Evolutionary conservation across 2,888 invertebrate genomes (phyloP).

Genomic region (Deroplatys truncata): DNA sequence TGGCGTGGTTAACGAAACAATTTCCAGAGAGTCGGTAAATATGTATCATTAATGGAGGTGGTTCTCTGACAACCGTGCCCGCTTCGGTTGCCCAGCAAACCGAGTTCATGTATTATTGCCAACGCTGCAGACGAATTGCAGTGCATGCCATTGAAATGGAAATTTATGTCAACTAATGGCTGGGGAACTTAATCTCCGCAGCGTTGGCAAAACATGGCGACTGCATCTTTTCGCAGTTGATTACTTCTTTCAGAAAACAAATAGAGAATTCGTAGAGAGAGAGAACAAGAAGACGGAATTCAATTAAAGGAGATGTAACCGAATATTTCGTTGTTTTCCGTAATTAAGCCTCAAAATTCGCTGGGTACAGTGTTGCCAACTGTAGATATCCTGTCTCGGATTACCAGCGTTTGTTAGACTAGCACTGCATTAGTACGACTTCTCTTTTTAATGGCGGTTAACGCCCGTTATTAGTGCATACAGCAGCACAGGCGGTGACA

Average conservation of each 20-base stretch:
- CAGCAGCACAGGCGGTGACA: too few relatives aligned
- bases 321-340: neutral
- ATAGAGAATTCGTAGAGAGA: neutral
- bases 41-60: neutral
- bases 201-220: neutral
- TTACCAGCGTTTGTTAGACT: neutral
- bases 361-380: neutral
- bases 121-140: neutral
- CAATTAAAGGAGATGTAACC: neutral
- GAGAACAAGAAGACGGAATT: neutral
- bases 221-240: neutral
- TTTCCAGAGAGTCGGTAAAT: neutral
- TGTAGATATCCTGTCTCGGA: neutral
- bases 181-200: neutral
- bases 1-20: neutral
- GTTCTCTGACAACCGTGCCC: neutral
- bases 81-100: neutral
- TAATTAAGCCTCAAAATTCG: neutral
- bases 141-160: neutral
- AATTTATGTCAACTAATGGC: neutral
- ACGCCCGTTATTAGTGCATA: too few relatives aligned
- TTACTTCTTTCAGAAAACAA: neutral
- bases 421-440: too few relatives aligned
- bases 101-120: neutral
- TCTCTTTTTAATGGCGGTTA: too few relatives aligned